Percentiles rank a stretch among this genome's conserved stretches.
phyloP scores from a whole-genome alignment of 2,888 invertebrate genomes.

The Sphinx pinastri region DNA sequence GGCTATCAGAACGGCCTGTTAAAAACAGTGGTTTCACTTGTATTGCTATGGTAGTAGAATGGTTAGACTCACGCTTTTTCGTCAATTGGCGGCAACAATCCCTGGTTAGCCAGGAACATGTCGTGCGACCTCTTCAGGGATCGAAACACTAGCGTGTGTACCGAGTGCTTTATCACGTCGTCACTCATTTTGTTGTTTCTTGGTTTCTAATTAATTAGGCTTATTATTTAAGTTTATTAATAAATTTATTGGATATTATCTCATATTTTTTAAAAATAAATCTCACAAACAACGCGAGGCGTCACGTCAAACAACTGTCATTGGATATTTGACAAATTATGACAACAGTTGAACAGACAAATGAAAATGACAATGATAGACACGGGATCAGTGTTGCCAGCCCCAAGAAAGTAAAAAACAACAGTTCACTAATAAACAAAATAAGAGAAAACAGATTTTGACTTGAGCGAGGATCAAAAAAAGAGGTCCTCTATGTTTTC shows the following conservation, averaged over 20 bases:
- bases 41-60: background rate
- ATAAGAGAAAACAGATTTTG: no score
- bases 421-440: no score
- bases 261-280: background rate
- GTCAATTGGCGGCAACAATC: conserved; percentile 92
- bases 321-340: conserved; percentile 22
- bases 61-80: conserved; percentile 89
- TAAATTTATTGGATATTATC: background rate
- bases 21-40: background rate
- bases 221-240: background rate
- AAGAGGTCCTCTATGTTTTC: no score
- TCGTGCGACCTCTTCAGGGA: conserved; percentile 99
- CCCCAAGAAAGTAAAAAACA: no score
- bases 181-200: conserved; percentile 80
- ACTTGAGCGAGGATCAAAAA: no score
- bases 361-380: conserved; percentile 22
- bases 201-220: background rate
- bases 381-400: no score
- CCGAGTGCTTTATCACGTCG: conserved; percentile 97
- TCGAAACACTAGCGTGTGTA: conserved; percentile 97
- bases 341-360: conserved; percentile 1
- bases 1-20: background rate
- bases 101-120: conserved; percentile 97
- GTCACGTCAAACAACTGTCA: conserved; percentile 27
- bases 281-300: background rate